Percentiles rank a stretch among this genome's conserved stretches.
phyloP scores from a whole-genome alignment of 1,140 invertebrate genomes.

The Brachionus manjavacas region DNA sequence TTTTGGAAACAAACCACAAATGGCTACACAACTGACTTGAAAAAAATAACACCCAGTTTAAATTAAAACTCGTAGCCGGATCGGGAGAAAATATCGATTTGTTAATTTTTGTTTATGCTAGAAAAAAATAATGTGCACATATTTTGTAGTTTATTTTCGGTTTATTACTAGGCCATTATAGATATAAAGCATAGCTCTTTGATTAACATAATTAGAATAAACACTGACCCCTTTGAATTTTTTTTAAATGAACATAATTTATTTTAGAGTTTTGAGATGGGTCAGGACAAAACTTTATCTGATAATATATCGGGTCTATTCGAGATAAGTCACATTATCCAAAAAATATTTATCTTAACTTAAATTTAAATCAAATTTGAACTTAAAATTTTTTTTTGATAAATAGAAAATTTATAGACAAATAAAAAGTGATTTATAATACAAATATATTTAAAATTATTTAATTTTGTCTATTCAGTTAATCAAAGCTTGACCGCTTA shows the following conservation, averaged over 20 bases:
- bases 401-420: too few species aligned
- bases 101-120: background rate
- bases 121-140: background rate
- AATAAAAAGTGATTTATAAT: too few species aligned
- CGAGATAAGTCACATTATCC: background rate
- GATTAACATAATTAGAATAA: background rate
- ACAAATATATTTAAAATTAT: too few species aligned
- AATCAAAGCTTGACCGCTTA: too few species aligned
- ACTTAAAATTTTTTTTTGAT: too few species aligned
- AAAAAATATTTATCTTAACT: too few species aligned
- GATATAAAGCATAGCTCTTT: background rate
- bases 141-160: background rate
- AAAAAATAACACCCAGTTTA: background rate
- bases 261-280: background rate
- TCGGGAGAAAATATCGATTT: background rate
- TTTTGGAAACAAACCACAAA: background rate
- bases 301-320: background rate
- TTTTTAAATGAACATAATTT: background rate
- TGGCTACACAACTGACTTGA: background rate
- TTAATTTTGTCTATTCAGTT: too few species aligned
- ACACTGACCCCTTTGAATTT: background rate
- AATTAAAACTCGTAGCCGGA: background rate
- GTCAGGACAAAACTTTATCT: background rate
- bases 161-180: background rate
- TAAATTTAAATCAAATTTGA: too few species aligned